Evolutionary conservation across 2,888 invertebrate species (phyloP), one percentile per base, ranked within the genome.

Genomic region (Tetrapedia diversipes): DNA sequence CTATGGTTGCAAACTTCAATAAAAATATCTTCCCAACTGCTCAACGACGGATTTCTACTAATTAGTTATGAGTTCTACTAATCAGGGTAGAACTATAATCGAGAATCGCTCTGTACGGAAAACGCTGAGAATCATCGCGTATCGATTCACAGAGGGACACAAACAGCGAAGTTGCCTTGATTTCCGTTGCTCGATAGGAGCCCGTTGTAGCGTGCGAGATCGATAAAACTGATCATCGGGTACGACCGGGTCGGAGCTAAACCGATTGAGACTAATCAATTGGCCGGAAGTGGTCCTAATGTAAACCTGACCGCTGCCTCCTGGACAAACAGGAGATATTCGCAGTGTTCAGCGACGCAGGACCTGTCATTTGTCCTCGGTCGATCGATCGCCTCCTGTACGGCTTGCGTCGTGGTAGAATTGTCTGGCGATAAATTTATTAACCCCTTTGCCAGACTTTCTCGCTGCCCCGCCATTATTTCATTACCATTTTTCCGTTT

Each of bases 221-320:
- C 82, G 74, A 82, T 82, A 66, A 61, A 53, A 72, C 39, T 67
- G 72, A 60, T 72, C 63, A 37, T 49, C 32, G 49, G 49, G 53
- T 47, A 27, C 24, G 66, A n/a, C 41, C 68, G 34, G 43, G 29
- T 39, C 39, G 45, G 47, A 22, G 57, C 67, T 68, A 77, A 79
- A 83, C 79, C 76, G 74, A 83, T 84, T 63, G 75, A 71, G 82
- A 74, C 76, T 83, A 82, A 83, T 84, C 82, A 82, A 83, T 81
- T 75, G 79, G 68, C 61, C 76, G 82, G 81, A 82, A 84, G 82
- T 84, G 82, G 82, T 69, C 70, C 76, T 81, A 83, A 83, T 83
- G 83, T 83, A 84, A 83, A 82, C 82, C 61, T 59, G 60, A 65
- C 67, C 73, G 43, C 61, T 60, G 49, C 67, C 73, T 63, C 54